Base-by-base conservation (phyloP, 1,140 invertebrate genomes). In the Magallana angulata region DNA sequence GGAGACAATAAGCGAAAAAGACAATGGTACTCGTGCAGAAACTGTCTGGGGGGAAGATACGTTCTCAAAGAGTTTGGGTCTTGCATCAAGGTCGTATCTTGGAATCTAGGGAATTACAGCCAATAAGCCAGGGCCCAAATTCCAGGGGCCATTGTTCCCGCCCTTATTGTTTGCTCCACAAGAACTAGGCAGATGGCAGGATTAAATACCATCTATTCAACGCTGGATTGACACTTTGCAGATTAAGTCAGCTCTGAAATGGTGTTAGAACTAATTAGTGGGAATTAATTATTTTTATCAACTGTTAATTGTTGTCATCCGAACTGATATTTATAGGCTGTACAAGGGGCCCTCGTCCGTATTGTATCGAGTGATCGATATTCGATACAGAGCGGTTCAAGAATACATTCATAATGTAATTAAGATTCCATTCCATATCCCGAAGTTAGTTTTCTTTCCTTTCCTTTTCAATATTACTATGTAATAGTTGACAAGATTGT, bases 231-330 rank as follows among this genome's bases (percentile, higher is more conserved):
- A 76, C 68, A 76, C 68, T 76, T 76, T 30, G 36, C 68, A 76
- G 68, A 76, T 76, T 76, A 76, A 76, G 68, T 76, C 68, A 76
- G 30, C 68, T 76, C 68, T 76, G 12, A 76, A 76, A 24, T 36
- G 24, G 68, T 76, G 68, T 76, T 76, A 76, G n/a, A 76, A 76
- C 24, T 76, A 76, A 76, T 76, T 76, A 76, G 68, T 76, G 68
- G 24, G 68, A 76, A 76, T 76, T 76, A 76, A 76, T 76, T 76
- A 76, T 76, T 76, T 76, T 76, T 76, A 76, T 76, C 68, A 76
- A 76, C 68, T 36, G 24, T 71, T 71, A 71, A 71, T 71, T 71
- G 68, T 71, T 71, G 18, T 1, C 36, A 8, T 71, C 36, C 68
- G 4, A 71, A 71, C 18, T 36, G 68, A 76, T 76, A 76, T 30